Percentiles rank a stretch among this genome's conserved stretches.
phyloP scores from a whole-genome alignment of 1,140 invertebrate species.

The Linepithema humile region DNA sequence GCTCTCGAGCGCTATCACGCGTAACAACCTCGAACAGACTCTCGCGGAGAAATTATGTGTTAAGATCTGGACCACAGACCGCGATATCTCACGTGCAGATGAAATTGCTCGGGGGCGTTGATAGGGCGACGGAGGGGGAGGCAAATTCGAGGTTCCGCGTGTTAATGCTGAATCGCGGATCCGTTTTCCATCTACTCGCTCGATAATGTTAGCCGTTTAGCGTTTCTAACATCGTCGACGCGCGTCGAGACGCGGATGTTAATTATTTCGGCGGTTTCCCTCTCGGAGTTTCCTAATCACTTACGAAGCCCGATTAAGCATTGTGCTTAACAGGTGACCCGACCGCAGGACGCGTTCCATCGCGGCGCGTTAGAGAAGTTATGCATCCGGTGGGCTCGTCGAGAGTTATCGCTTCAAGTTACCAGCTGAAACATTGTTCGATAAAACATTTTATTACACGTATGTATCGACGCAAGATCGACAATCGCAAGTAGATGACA shows the following conservation, averaged over 20 bases:
- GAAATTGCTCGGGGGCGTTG: not conserved
- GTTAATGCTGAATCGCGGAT: conserved; percentile 29
- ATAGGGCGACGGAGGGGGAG: not conserved
- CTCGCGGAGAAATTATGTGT: conserved; percentile 3
- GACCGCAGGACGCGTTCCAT: conserved; percentile 53
- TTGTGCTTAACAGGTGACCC: conserved; percentile 71
- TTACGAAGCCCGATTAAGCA: conserved; percentile 73
- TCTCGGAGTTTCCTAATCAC: conserved; percentile 71
- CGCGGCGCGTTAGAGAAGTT: conserved; percentile 39
- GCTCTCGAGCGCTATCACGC: not conserved
- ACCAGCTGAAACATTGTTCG: not conserved
- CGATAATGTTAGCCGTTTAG: conserved; percentile 44
- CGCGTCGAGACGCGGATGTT: conserved; percentile 64
- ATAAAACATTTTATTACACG: conserved; percentile 3
- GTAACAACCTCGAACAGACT: not conserved
- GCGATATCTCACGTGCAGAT: conserved; percentile 48
- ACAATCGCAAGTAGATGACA: not conserved
- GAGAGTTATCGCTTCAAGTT: conserved; percentile 32
- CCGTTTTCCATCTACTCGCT: conserved; percentile 10
- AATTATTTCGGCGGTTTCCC: conserved; percentile 71
- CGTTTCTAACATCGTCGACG: conserved; percentile 32
- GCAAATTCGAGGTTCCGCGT: conserved; percentile 37
- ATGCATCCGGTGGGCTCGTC: conserved; percentile 25
- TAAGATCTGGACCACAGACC: conserved; percentile 51
- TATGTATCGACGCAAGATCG: not conserved